Conservation (phyloP, 1,140 invertebrate species). For the Dendrolimus kikuchii region DNA sequence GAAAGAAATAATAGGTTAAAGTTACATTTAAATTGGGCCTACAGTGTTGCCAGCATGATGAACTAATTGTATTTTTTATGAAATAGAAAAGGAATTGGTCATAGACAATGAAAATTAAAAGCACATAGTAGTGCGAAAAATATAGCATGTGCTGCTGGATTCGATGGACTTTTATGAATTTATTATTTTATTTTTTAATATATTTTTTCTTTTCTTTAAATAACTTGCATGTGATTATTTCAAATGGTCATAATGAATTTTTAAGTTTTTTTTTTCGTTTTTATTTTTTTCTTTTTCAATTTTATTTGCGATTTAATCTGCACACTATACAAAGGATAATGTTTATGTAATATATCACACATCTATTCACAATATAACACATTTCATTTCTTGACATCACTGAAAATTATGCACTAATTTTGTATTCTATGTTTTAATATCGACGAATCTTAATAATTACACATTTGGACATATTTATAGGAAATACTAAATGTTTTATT, state of each 20-base stretch:
- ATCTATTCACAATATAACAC: slow-evolving; percentile 16
- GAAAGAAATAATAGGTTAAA: slow-evolving; percentile 15
- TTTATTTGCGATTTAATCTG: slow-evolving; percentile 32
- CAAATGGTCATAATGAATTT: no score
- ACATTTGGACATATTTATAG: slow-evolving; percentile 3
- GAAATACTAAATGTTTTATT: neutral
- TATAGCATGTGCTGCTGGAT: slow-evolving; percentile 59
- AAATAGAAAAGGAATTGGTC: slow-evolving; percentile 36
- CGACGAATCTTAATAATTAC: slow-evolving; percentile 22
- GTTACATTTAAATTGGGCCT: slow-evolving; percentile 31
- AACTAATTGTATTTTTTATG: slow-evolving; percentile 36
- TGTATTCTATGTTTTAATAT: slow-evolving; percentile 19
- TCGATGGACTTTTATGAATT: slow-evolving; percentile 45
- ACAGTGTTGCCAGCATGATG: slow-evolving; percentile 55
- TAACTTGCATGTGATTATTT: no score
- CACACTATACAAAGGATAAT: slow-evolving; percentile 28
- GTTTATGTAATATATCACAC: slow-evolving; percentile 23
- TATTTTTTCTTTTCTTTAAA: no score
- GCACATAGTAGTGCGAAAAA: slow-evolving; percentile 66
- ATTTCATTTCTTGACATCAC: slow-evolving; percentile 1
- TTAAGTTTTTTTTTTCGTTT: slow-evolving; percentile 19
- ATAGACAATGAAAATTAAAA: slow-evolving; percentile 49
- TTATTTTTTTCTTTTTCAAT: slow-evolving; percentile 37
- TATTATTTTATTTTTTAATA: slow-evolving; percentile 18
- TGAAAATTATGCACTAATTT: slow-evolving; percentile 17